Percentiles rank a stretch among this genome's conserved stretches.
Conservation (phyloP, 2,888 invertebrate genomes). For the Autographa pulchrina region DNA sequence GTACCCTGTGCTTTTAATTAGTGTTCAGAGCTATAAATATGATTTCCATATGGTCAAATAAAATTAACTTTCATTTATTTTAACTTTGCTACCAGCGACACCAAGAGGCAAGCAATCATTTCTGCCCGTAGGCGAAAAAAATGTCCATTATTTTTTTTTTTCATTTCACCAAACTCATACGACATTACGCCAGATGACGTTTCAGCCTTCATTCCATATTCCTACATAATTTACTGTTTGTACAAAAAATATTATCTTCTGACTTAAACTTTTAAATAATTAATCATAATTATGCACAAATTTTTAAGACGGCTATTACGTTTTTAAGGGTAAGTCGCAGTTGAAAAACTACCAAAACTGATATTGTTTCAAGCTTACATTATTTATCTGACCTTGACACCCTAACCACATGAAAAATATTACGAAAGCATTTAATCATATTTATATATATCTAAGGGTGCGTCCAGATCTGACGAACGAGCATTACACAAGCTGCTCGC, state of each 20-base stretch:
- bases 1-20: too few species aligned
- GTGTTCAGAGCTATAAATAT: too few species aligned
- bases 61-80: too few species aligned
- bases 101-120: too few species aligned
- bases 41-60: too few species aligned
- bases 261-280: not conserved
- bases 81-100: too few species aligned
- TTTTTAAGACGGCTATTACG: constrained; percentile 1
- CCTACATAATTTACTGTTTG: not conserved
- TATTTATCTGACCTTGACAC: not conserved
- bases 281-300: not conserved
- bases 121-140: not conserved
- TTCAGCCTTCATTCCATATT: not conserved
- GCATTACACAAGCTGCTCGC: too few species aligned
- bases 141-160: too few species aligned
- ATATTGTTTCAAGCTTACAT: not conserved
- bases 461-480: too few species aligned
- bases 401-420: too few species aligned
- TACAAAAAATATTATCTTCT: constrained; percentile 1
- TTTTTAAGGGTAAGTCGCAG: not conserved
- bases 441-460: too few species aligned
- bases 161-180: not conserved
- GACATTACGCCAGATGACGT: not conserved
- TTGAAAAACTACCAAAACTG: not conserved
- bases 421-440: too few species aligned